phyloP scores from a whole-genome alignment of 2,888 invertebrate genomes.

The Crocallis elinguaria region DNA sequence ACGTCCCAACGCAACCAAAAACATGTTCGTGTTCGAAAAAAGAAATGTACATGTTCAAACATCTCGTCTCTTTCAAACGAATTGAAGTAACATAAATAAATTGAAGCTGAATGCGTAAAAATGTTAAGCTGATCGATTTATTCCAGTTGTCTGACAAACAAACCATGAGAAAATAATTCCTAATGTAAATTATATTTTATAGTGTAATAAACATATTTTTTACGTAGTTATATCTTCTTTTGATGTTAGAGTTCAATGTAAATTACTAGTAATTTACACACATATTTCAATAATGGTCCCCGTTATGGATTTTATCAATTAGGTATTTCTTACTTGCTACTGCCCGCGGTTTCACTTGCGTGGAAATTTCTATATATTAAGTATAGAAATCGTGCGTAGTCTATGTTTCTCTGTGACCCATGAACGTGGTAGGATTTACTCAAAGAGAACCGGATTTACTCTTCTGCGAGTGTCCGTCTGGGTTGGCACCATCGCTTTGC shows the following conservation, averaged over 20 bases:
- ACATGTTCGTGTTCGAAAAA: conserved; percentile 1
- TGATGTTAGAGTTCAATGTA: not conserved
- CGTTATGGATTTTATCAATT: not conserved
- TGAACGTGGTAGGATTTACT: no score
- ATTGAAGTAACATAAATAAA: conserved; percentile 28
- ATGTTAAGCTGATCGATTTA: conserved; percentile 27
- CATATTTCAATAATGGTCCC: not conserved
- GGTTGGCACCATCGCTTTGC: no score
- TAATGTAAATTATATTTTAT: conserved; percentile 12
- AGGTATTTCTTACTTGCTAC: no score
- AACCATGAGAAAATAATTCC: conserved; percentile 15
- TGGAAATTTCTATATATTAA: no score
- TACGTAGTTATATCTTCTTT: not conserved
- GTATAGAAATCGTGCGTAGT: no score
- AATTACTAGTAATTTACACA: not conserved
- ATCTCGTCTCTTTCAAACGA: conserved; percentile 26
- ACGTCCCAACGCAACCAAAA: not conserved
- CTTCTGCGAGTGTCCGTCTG: no score
- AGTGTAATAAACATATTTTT: not conserved
- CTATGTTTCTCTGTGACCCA: no score
- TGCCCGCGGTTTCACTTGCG: no score
- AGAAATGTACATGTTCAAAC: no score
- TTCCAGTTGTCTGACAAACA: conserved; percentile 18
- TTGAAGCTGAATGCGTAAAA: conserved; percentile 25
- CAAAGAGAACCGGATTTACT: no score